These are phyloP conservation scores for Pilophorus perplexus DNA, from an alignment of 2,888 invertebrate species.

Conservation along the genomic window DNA sequence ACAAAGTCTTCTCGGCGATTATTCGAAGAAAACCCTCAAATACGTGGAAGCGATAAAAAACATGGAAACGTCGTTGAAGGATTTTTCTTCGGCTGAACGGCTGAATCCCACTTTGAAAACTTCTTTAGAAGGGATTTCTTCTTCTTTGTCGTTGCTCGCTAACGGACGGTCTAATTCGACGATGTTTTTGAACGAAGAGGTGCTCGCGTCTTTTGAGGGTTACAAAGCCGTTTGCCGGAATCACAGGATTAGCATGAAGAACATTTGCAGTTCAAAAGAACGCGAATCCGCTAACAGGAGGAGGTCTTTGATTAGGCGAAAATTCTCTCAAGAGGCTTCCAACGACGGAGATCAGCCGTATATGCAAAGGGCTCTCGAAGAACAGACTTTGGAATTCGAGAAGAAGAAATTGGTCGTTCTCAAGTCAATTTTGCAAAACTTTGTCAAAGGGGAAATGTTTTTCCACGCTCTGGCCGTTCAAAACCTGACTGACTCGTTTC, in stretches of 20 bases:
- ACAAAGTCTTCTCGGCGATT: neutral
- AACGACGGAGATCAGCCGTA: neutral
- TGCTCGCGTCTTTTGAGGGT: neutral
- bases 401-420: slow-evolving; percentile 9
- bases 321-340: neutral
- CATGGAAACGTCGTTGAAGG: neutral
- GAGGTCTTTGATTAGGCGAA: neutral
- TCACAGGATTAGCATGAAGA: slow-evolving; percentile 1
- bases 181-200: neutral
- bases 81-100: neutral
- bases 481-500: neutral
- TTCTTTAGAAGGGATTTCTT: neutral
- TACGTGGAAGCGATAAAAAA: neutral
- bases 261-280: slow-evolving; percentile 18
- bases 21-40: neutral
- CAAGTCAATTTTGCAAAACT: neutral
- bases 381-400: slow-evolving; percentile 6
- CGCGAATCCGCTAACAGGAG: slow-evolving; percentile 4
- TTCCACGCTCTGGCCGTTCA: slow-evolving; percentile 7
- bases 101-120: neutral
- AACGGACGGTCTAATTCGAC: neutral
- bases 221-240: neutral
- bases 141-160: neutral
- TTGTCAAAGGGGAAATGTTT: slow-evolving; percentile 14
- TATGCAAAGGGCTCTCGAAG: slow-evolving; percentile 16